Base-by-base conservation (phyloP, 2,797 vertebrate genomes). In the Catamblyrhynchus diadema region DNA sequence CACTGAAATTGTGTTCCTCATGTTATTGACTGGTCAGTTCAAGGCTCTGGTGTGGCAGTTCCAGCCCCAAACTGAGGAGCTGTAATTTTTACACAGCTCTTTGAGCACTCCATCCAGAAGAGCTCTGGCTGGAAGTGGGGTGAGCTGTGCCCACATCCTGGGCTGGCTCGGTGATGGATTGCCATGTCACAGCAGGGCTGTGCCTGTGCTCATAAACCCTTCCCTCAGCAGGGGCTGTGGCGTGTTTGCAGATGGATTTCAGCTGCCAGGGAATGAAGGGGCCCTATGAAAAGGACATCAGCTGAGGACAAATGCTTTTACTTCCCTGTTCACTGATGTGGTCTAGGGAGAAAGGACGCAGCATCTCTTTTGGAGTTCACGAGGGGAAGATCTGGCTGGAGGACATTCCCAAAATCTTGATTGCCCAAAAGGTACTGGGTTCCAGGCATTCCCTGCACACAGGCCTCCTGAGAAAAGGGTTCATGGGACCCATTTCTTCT, bases 91-190 rank as follows among this genome's bases (percentile, higher is more conserved):
- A 7, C n/a, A 45, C 0, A 61, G 37, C 27, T 59, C 37, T 93
- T 82, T 83, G 82, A 65, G 64, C 19, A 12, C 37, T 74, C 14
- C 14, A 33, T 90, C 35, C 37, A 64, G 53, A 33, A 62, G 60
- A 74, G 67, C 44, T 56, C 85, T 95, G 92, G 88, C 92, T 90
- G 37, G 57, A 88, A 56, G 57, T 4, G 1, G 56, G 30, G 56
- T 67, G 57, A 93, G 64, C 67, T 70, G 72, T 96, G 82, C 85
- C 92, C 80, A 42, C 48, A 83, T 91, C 79, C 80, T 91, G 92
- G 83, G 82, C 67, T 93, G 85, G 48, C 75, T 80, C 30, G 2
- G 12, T 35, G 67, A 28, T 56, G n/a, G 24, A 27, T 65, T 82
- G n/a, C 87, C 73, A n/a, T 45, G 32, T 87, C 69, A 85, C 10